phyloP scores from a whole-genome alignment of 2,888 invertebrate species.

The Habroteleia sp. region DNA sequence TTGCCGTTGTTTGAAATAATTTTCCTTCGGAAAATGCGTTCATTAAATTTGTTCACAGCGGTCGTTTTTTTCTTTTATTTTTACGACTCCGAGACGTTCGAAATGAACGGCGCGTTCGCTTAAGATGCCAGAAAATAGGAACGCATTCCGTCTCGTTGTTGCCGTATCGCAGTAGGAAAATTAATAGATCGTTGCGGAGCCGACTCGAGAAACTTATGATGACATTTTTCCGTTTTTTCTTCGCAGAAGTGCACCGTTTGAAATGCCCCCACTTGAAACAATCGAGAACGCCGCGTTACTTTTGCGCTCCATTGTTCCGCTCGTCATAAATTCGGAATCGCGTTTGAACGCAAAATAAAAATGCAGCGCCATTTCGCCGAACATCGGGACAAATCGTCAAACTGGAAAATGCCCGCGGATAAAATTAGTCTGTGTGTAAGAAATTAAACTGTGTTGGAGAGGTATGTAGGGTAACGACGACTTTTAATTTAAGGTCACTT shows the following conservation, averaged over 20 bases:
- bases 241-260: conserved; percentile 14
- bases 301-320: conserved; percentile 1
- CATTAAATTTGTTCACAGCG: too few species aligned
- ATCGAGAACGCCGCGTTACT: neutral
- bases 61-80: neutral
- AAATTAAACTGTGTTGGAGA: conserved; percentile 21
- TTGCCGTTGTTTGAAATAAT: too few species aligned
- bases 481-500: conserved; percentile 39
- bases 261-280: conserved; percentile 5
- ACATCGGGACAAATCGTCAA: conserved; percentile 9
- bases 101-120: conserved; percentile 9
- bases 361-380: conserved; percentile 2
- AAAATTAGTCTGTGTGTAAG: conserved; percentile 25
- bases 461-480: conserved; percentile 41
- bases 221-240: conserved; percentile 43
- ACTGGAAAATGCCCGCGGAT: conserved; percentile 8
- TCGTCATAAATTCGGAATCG: conserved; percentile 19
- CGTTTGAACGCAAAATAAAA: conserved; percentile 6
- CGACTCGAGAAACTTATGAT: conserved; percentile 38
- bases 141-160: conserved; percentile 20
- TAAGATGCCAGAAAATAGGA: conserved; percentile 38
- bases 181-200: conserved; percentile 37
- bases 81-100: neutral
- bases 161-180: conserved; percentile 32
- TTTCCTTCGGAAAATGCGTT: too few species aligned